Conservation (phyloP, 2,888 invertebrate species). For the Metallyticus violacea region DNA sequence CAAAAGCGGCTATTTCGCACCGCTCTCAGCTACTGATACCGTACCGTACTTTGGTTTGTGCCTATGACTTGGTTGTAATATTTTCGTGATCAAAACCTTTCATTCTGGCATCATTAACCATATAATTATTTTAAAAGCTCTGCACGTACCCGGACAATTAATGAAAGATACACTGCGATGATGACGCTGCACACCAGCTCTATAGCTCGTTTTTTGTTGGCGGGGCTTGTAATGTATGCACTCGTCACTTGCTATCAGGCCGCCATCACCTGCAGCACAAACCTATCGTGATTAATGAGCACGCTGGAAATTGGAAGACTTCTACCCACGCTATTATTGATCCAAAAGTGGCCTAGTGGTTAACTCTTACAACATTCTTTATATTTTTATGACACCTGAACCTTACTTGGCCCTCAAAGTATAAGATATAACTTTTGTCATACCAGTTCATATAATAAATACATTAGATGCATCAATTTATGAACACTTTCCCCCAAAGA, state of each 20-base stretch:
- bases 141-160: not conserved
- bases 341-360: no score
- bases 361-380: not conserved
- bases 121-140: constrained; percentile 15
- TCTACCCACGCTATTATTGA: not conserved
- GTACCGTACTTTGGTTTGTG: no score
- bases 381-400: no score
- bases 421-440: no score
- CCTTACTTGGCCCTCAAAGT: no score
- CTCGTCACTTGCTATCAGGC: constrained; percentile 7
- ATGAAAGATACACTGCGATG: not conserved
- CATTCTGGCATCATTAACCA: constrained; percentile 12
- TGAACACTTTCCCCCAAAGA: no score
- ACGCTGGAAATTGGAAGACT: not conserved
- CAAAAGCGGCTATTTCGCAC: no score
- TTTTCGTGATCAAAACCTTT: not conserved
- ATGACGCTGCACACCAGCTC: not conserved
- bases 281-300: constrained; percentile 6
- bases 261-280: not conserved
- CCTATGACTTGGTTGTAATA: not conserved
- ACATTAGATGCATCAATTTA: no score
- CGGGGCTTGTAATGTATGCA: constrained; percentile 3
- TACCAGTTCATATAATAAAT: no score
- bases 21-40: no score
- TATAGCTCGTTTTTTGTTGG: not conserved